Conservation (phyloP, 2,888 invertebrate genomes). For the Dolichopus griseipennis region DNA sequence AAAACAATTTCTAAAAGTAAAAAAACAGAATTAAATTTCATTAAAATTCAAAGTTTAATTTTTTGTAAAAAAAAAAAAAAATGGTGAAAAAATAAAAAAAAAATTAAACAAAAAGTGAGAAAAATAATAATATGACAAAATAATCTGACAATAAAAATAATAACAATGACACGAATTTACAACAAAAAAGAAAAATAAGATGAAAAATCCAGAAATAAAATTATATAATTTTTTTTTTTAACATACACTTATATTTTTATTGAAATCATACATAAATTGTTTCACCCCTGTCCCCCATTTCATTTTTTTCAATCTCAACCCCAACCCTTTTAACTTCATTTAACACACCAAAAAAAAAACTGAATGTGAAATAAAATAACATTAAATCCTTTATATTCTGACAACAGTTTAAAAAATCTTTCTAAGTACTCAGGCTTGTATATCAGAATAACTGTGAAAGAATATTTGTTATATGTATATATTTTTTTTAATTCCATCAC, state of each 20-base stretch:
- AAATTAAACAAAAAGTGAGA: background rate
- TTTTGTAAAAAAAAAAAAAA: too few species aligned
- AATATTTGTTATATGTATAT: background rate
- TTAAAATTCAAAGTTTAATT: too few species aligned
- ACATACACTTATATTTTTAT: background rate
- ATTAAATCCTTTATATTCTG: background rate
- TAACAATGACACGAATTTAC: background rate
- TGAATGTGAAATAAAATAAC: background rate
- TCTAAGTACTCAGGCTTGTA: background rate
- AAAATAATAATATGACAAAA: background rate
- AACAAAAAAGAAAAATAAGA: too few species aligned
- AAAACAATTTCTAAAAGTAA: too few species aligned
- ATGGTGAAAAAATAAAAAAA: too few species aligned
- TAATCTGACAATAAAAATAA: background rate
- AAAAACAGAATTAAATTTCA: too few species aligned
- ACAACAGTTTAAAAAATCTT: conserved; percentile 1
- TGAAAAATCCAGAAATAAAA: too few species aligned
- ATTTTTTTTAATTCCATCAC: background rate
- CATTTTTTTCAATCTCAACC: too few species aligned
- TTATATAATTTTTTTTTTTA: too few species aligned
- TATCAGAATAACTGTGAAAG: too few species aligned
- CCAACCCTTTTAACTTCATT: too few species aligned
- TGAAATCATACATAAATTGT: background rate
- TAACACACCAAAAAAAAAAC: background rate
- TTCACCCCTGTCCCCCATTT: too few species aligned